Evolutionary conservation across 1,140 invertebrate species (phyloP), one percentile per base, ranked within the genome.

Genomic region (Papilio glaucus): DNA sequence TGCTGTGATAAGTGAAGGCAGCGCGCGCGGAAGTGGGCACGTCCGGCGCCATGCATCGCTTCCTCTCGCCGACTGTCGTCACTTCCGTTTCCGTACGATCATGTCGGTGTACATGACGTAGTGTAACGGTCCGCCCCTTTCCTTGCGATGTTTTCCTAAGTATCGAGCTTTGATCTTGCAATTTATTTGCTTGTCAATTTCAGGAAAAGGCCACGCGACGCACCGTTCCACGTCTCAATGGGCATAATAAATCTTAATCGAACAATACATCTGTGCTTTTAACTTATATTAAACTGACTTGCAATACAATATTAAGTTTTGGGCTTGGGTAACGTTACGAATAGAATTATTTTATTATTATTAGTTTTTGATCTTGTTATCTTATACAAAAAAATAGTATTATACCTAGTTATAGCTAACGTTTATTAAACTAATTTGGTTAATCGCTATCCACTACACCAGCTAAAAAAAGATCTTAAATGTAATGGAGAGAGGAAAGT

Each of bases 101-200:
- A 85, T 88, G 76, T 72, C 78, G 72, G 39, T 77, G 76, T 73
- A 81, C 82, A 85, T 85, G 82, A 82, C 72, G 73, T 79, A 78
- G 67, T 69, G 67, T 65, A 65, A 65, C 72, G 57, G 41, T 74
- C 85, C 81, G 83, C 85, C 88, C 87, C 80, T 80, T 72, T 74
- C 72, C 72, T 77, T 65, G 72, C 78, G 80, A 86, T 85, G 85
- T 87, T 90, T 88, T 86, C 84, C 84, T 81, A 75, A 81, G 77
- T 76, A 83, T 73, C 76, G 75, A 85, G 79, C 84, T 87, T 86
- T 87, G 83, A 91, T 89, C 84, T 85, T 67, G 80, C 86, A 86
- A 92, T 91, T 92, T 92, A 92, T 92, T 89, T 88, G 85, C 77
- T 88, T 91, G 90, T 92, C 90, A 90, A 88, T 81, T 81, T 83